A percentile compares a stretch with the other conserved stretches of the same genome.
Evolutionary conservation across 1,140 invertebrate species (phyloP).

Genomic region (Rhagoletis pomonella): DNA sequence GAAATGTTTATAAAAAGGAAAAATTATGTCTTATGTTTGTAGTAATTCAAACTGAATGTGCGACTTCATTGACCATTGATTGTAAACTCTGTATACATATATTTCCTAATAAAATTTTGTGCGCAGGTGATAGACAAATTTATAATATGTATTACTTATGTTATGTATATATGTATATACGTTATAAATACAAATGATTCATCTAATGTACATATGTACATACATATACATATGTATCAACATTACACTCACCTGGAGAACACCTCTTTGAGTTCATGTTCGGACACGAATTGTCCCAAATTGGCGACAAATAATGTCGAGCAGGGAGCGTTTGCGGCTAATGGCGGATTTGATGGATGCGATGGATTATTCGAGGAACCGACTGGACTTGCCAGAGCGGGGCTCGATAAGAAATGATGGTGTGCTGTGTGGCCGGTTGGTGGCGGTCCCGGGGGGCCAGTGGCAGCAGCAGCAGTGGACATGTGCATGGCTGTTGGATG

Average conservation of each 20-base stretch:
- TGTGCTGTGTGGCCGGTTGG: conserved; percentile 66
- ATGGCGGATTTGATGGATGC: conserved; percentile 76
- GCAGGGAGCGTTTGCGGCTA: conserved; percentile 85
- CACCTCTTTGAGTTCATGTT: conserved; percentile 97
- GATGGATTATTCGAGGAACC: conserved; percentile 83
- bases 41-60: background rate
- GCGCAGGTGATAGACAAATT: background rate
- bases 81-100: background rate
- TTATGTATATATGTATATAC: too few relatives aligned
- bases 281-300: conserved; percentile 95
- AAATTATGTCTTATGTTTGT: too few relatives aligned
- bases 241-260: conserved; percentile 90
- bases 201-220: too few relatives aligned
- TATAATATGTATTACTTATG: background rate
- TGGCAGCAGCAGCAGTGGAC: conserved; percentile 68
- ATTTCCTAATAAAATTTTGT: background rate
- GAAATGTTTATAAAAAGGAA: too few relatives aligned
- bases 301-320: conserved; percentile 98
- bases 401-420: conserved; percentile 87
- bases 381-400: conserved; percentile 89
- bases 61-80: background rate
- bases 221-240: background rate
- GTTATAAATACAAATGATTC: too few relatives aligned
- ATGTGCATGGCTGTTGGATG: conserved; percentile 88
- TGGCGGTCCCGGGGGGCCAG: conserved; percentile 34